Evolutionary conservation across 2,113 vertebrate species (phyloP).

Genomic region (Psilopogon haemacephalus): DNA sequence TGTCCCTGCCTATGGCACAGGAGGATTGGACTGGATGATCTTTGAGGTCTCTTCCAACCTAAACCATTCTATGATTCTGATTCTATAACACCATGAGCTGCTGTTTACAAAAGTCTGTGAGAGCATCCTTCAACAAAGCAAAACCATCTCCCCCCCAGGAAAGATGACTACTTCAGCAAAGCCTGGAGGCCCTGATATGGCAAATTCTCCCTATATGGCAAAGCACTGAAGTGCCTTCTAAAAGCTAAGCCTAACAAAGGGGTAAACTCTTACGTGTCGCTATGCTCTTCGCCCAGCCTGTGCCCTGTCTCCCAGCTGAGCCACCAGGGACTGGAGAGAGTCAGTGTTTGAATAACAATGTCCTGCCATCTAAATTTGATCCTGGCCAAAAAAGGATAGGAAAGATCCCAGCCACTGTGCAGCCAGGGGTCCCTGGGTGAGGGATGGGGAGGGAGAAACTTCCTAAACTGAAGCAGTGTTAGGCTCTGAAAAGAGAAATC

Average conservation of each 20-base stretch:
- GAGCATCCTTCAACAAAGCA: not conserved
- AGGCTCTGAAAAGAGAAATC: not conserved
- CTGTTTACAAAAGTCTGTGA: not conserved
- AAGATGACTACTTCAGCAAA: not conserved
- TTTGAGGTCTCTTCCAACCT: too few relatives aligned
- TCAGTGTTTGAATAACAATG: not conserved
- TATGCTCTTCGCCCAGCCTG: not conserved
- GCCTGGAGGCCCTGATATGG: not conserved
- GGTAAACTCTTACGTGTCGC: fast-evolving
- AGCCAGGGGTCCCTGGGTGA: not conserved
- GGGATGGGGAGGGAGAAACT: not conserved
- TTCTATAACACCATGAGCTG: too few relatives aligned
- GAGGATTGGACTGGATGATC: too few relatives aligned
- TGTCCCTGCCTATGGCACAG: too few relatives aligned
- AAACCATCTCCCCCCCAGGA: not conserved
- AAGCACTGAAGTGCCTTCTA: not conserved
- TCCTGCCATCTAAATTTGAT: not conserved
- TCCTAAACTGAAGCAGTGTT: not conserved
- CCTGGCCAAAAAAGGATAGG: slow-evolving; percentile 14
- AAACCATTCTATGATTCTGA: too few relatives aligned
- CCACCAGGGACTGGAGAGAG: not conserved
- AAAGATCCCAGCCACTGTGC: not conserved
- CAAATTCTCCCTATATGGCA: not conserved
- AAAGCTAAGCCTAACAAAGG: not conserved
- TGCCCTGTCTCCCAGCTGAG: not conserved